Evolutionary conservation across 1,140 invertebrate genomes (phyloP).

Genomic region (Schlechtendalia chinensis): DNA sequence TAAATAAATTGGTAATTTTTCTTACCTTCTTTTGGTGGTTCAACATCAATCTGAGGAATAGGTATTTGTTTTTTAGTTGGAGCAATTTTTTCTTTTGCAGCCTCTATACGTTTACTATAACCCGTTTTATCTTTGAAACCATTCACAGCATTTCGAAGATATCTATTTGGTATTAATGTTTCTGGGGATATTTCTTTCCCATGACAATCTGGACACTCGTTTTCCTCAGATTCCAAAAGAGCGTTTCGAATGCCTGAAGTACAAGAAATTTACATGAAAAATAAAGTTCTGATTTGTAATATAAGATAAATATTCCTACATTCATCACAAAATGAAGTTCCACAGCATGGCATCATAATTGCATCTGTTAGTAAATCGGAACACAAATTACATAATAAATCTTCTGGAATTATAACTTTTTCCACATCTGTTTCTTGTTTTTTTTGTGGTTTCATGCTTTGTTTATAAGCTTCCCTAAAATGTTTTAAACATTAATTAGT

Average conservation of each 20-base stretch:
- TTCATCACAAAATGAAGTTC: slow-evolving; percentile 97
- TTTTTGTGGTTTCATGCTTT: slow-evolving; percentile 64
- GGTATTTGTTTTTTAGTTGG: neutral
- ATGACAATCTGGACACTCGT: slow-evolving; percentile 90
- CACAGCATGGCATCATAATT: slow-evolving; percentile 95
- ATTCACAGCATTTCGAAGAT: slow-evolving; percentile 80
- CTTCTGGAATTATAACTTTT: slow-evolving; percentile 81
- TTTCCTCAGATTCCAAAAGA: slow-evolving; percentile 87
- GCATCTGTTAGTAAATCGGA: slow-evolving; percentile 92
- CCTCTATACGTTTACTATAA: slow-evolving; percentile 60
- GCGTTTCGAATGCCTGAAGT: slow-evolving; percentile 77
- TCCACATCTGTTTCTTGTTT: slow-evolving; percentile 61
- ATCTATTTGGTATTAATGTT: slow-evolving; percentile 88
- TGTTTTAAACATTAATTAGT: slow-evolving; percentile 51
- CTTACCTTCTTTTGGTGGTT: slow-evolving; percentile 38
- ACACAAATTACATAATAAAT: slow-evolving; percentile 87
- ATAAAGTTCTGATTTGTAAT: slow-evolving; percentile 15
- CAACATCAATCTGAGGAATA: neutral
- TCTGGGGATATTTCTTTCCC: slow-evolving; percentile 90
- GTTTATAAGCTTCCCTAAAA: slow-evolving; percentile 74
- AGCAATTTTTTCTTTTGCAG: slow-evolving; percentile 5
- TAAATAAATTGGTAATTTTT: neutral
- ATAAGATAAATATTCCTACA: slow-evolving; percentile 65
- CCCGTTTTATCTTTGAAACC: slow-evolving; percentile 89
- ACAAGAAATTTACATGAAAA: neutral